Evolutionary conservation across 2,797 vertebrate species (phyloP).

Genomic region (Protonibea diacanthus): DNA sequence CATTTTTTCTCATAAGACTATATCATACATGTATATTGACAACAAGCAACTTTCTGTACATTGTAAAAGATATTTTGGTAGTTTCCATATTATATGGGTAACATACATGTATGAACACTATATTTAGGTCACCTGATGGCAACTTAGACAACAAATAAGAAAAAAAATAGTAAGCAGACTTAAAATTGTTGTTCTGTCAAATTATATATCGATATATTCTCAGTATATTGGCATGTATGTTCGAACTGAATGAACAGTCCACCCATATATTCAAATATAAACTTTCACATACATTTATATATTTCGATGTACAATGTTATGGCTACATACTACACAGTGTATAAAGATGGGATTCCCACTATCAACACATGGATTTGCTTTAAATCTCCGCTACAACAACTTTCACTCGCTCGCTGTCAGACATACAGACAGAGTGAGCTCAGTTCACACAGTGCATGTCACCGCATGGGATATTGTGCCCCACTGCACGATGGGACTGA

Average conservation of each 20-base stretch:
- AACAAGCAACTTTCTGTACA: too few species aligned
- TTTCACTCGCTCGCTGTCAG: slow-evolving; percentile 20
- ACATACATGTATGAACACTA: not conserved
- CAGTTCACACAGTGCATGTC: slow-evolving; percentile 46
- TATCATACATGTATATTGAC: not conserved
- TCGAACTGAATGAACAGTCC: not conserved
- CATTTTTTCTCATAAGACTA: not conserved
- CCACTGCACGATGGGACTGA: slow-evolving; percentile 56
- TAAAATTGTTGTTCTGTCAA: not conserved
- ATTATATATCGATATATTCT: not conserved
- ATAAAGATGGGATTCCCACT: not conserved
- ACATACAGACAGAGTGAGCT: slow-evolving; percentile 12
- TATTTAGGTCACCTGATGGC: not conserved
- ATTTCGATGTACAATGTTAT: not conserved
- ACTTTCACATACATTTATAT: not conserved
- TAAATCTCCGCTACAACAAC: not conserved
- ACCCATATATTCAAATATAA: not conserved
- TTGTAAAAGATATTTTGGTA: too few species aligned
- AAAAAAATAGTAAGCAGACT: not conserved
- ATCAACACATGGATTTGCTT: not conserved
- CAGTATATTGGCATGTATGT: not conserved
- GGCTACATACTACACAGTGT: not conserved
- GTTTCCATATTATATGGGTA: not conserved
- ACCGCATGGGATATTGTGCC: slow-evolving; percentile 41
- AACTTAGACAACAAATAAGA: not conserved